Conservation (phyloP, 2,888 invertebrate species). For the Parnassius glacialis region DNA sequence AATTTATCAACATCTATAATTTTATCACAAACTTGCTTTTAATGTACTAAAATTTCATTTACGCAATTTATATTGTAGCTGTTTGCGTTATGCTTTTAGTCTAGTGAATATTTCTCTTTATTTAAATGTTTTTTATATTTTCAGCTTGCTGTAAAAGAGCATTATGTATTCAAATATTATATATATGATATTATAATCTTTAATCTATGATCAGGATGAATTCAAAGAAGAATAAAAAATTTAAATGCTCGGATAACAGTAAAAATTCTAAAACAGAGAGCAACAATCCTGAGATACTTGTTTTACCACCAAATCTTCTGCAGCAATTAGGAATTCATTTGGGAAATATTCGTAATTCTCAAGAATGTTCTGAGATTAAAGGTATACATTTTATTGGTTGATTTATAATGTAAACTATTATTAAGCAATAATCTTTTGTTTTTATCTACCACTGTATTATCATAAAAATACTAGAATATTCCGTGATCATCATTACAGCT, state of each 20-base stretch:
- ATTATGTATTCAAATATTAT: background rate
- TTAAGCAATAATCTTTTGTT: no score
- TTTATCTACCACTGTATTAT: no score
- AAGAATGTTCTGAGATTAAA: conserved; percentile 26
- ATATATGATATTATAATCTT: background rate
- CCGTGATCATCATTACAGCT: no score
- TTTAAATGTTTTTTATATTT: no score
- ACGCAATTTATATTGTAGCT: no score
- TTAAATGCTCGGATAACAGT: conserved; percentile 12
- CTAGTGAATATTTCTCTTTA: no score
- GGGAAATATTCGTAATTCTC: conserved; percentile 37
- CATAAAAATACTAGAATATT: no score
- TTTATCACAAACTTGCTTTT: no score
- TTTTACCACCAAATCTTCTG: conserved; percentile 67
- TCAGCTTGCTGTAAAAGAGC: no score
- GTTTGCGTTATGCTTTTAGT: no score
- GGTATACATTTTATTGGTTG: conserved; percentile 5
- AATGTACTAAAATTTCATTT: no score
- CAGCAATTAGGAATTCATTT: conserved; percentile 69
- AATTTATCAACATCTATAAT: no score
- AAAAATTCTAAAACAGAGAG: conserved; percentile 8
- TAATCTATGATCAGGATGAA: conserved; percentile 24
- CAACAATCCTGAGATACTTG: conserved; percentile 54
- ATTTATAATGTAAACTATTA: background rate
- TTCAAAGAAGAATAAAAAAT: conserved; percentile 26